Conservation (phyloP, 2,888 invertebrate genomes). For the Drosophila flavopinicola region DNA sequence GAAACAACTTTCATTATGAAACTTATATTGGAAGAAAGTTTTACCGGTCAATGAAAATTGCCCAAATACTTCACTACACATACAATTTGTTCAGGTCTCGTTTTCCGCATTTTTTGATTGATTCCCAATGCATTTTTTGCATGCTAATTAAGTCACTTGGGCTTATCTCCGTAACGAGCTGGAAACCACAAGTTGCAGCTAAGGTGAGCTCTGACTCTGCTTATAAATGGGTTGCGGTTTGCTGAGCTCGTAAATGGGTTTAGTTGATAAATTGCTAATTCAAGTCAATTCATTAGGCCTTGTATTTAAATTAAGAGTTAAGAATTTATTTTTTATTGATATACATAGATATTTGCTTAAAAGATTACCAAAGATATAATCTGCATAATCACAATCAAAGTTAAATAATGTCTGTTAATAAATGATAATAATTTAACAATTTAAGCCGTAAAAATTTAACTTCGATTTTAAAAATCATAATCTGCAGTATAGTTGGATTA, state of each 20-base stretch:
- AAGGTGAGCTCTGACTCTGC: background rate
- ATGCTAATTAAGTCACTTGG: constrained; percentile 77
- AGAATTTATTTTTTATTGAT: background rate
- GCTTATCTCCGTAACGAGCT: background rate
- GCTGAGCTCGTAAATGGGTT: constrained; percentile 16
- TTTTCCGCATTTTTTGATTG: constrained; percentile 56
- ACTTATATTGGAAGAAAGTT: constrained; percentile 58
- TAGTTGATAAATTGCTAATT: constrained; percentile 45
- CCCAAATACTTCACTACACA: constrained; percentile 1
- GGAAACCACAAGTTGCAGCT: too few relatives aligned
- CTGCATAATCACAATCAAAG: background rate
- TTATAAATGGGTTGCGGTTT: too few relatives aligned
- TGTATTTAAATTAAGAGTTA: constrained; percentile 8
- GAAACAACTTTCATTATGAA: constrained; percentile 51
- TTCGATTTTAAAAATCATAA: too few relatives aligned
- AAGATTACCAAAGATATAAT: background rate
- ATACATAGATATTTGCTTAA: constrained; percentile 8
- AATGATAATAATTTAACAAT: background rate
- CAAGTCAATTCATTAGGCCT: constrained; percentile 21
- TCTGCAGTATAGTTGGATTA: background rate
- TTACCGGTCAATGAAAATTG: constrained; percentile 42
- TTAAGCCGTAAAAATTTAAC: too few relatives aligned
- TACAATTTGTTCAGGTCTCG: constrained; percentile 6
- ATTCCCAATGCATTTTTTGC: constrained; percentile 64
- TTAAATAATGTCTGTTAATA: background rate